Conservation (phyloP, 2,888 invertebrate species). For the Metellina segmentata region DNA sequence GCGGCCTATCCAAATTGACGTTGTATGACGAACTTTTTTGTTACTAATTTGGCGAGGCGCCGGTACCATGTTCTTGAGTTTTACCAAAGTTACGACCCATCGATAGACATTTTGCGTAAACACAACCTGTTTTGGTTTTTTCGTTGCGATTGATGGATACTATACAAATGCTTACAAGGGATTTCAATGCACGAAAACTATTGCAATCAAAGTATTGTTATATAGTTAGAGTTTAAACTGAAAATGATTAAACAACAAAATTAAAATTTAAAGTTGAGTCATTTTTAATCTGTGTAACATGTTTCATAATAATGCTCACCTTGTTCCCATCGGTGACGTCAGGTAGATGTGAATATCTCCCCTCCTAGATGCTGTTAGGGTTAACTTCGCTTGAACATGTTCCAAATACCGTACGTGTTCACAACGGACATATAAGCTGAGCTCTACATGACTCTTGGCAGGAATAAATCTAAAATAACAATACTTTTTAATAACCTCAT, state of each 20-base stretch:
- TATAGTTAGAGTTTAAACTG: not conserved
- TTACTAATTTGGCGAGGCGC: no score
- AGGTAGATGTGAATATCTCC: conserved; percentile 96
- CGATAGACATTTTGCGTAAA: no score
- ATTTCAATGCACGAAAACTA: no score
- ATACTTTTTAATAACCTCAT: not conserved
- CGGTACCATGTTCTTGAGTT: no score
- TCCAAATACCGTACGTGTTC: conserved; percentile 95
- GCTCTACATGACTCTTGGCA: conserved; percentile 87
- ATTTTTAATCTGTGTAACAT: not conserved
- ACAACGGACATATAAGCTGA: conserved; percentile 90
- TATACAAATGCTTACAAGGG: no score
- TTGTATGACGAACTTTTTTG: no score
- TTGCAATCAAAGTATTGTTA: no score
- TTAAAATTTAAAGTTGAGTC: not conserved
- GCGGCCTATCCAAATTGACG: no score
- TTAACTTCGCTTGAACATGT: conserved; percentile 93
- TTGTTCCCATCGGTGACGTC: conserved; percentile 92
- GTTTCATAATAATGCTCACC: conserved; percentile 60
- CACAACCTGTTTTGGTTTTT: no score
- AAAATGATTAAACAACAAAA: not conserved
- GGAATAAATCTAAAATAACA: conserved; percentile 85
- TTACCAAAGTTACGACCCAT: no score
- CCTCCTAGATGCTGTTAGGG: conserved; percentile 91
- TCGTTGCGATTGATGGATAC: no score